These are phyloP conservation scores for Pegoplata infirma DNA, from an alignment of 2,888 invertebrate genomes.

Conservation along the genomic window DNA sequence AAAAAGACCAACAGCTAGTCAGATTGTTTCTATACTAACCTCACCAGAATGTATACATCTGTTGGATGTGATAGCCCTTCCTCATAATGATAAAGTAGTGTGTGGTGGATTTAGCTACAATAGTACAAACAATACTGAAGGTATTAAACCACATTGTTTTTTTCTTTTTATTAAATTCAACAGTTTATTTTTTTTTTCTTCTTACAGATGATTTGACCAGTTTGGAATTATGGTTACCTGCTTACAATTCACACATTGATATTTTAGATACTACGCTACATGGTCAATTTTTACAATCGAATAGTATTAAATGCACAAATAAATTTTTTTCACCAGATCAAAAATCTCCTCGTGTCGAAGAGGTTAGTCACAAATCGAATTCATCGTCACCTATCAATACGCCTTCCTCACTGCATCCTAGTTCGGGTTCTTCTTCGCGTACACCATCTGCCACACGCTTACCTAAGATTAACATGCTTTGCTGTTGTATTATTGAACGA, in stretches of 20 bases:
- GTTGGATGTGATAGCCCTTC: slow-evolving; percentile 87
- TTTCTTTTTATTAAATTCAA: background rate
- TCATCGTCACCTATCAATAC: slow-evolving; percentile 54
- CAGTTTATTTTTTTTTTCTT: background rate
- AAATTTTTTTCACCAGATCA: slow-evolving; percentile 68
- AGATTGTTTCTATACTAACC: slow-evolving; percentile 93
- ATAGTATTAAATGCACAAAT: slow-evolving; percentile 76
- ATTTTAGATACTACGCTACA: slow-evolving; percentile 80
- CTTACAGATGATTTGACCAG: slow-evolving; percentile 80
- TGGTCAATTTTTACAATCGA: slow-evolving; percentile 82
- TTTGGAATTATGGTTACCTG: slow-evolving; percentile 88
- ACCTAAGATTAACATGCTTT: slow-evolving; percentile 75
- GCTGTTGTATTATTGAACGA: slow-evolving; percentile 84
- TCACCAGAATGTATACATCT: slow-evolving; percentile 96
- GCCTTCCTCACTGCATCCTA: slow-evolving; percentile 62
- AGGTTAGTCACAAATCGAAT: slow-evolving; percentile 62
- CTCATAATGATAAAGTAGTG: slow-evolving; percentile 83
- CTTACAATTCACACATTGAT: slow-evolving; percentile 83
- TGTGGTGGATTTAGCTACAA: slow-evolving; percentile 79
- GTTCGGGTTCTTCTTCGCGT: slow-evolving; percentile 56
- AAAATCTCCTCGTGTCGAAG: slow-evolving; percentile 56
- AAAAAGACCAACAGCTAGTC: slow-evolving; percentile 94
- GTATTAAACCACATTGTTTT: slow-evolving; percentile 66
- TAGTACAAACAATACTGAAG: slow-evolving; percentile 72
- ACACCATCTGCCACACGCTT: slow-evolving; percentile 69